Evolutionary conservation across 2,113 vertebrate genomes (phyloP).

Genomic region (Amblyornis subalaris): DNA sequence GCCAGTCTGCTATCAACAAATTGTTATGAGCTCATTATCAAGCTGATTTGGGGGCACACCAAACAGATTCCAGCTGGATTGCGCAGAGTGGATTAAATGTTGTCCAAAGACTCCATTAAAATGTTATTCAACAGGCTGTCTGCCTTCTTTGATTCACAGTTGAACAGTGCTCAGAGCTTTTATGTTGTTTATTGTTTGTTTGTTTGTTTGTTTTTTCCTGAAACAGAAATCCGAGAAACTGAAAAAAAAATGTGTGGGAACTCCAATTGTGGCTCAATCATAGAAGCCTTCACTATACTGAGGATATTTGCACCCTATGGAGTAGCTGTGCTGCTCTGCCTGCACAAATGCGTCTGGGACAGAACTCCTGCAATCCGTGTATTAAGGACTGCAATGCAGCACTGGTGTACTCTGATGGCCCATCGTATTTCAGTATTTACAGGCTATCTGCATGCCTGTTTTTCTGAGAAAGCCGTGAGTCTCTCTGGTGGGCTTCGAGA

Average conservation of each 20-base stretch:
- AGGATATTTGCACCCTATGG: background rate
- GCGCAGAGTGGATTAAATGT: constrained; percentile 14
- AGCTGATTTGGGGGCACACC: background rate
- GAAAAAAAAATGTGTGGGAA: background rate
- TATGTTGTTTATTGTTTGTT: background rate
- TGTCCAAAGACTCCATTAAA: constrained; percentile 6
- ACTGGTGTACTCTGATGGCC: background rate
- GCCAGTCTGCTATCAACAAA: constrained; percentile 39
- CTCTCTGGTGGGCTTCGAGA: background rate
- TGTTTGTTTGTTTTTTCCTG: background rate
- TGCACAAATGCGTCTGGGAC: background rate
- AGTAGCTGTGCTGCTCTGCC: background rate
- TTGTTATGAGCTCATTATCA: constrained; percentile 40
- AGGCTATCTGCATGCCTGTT: background rate
- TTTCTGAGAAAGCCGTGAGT: background rate
- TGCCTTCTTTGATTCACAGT: background rate
- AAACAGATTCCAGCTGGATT: constrained; percentile 11
- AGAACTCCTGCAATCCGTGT: background rate
- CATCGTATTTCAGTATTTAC: background rate
- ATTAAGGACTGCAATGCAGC: background rate
- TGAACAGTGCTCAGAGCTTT: background rate
- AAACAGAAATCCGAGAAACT: background rate
- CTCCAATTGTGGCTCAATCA: background rate
- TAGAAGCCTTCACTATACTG: background rate
- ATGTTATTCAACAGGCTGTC: constrained; percentile 18